Evolutionary conservation across 2,797 vertebrate species (phyloP).

Genomic region (Kryptopterus vitreolus): DNA sequence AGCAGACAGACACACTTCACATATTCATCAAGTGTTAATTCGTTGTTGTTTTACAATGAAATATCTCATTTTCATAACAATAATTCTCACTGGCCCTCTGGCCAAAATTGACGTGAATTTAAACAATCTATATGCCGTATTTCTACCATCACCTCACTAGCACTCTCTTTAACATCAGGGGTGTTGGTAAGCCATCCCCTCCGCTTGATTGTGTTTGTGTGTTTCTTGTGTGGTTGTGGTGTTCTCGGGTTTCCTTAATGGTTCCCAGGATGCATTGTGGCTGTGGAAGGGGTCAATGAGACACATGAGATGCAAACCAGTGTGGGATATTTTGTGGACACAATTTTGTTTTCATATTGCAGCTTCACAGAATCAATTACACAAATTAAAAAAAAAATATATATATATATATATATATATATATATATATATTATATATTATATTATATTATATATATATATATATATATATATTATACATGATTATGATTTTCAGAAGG

Average conservation of each 20-base stretch:
- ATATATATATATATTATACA: constrained; percentile 26
- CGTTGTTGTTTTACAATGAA: background rate
- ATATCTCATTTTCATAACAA: background rate
- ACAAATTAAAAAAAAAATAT: too few species aligned
- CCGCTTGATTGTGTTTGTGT: constrained; percentile 73
- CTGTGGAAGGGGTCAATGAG: constrained; percentile 76
- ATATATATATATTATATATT: too few species aligned
- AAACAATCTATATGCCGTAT: constrained; percentile 33
- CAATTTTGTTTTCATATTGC: constrained; percentile 36
- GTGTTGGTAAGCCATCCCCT: constrained; percentile 56
- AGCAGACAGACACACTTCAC: constrained; percentile 3
- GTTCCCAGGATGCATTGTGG: constrained; percentile 83
- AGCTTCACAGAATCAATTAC: background rate
- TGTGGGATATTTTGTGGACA: constrained; percentile 57
- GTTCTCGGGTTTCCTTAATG: constrained; percentile 82
- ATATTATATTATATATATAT: too few species aligned
- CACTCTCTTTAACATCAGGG: constrained; percentile 60
- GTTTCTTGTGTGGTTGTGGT: constrained; percentile 76
- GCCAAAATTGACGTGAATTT: constrained; percentile 26
- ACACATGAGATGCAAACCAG: constrained; percentile 75
- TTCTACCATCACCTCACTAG: constrained; percentile 30
- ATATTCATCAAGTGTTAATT: background rate
- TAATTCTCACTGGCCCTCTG: background rate
- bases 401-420: too few species aligned
- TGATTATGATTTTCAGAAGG: background rate